Evolutionary conservation across 1,140 invertebrate genomes (phyloP), one percentile per base, ranked within the genome.

Genomic region (Brachionus calyciflorus): DNA sequence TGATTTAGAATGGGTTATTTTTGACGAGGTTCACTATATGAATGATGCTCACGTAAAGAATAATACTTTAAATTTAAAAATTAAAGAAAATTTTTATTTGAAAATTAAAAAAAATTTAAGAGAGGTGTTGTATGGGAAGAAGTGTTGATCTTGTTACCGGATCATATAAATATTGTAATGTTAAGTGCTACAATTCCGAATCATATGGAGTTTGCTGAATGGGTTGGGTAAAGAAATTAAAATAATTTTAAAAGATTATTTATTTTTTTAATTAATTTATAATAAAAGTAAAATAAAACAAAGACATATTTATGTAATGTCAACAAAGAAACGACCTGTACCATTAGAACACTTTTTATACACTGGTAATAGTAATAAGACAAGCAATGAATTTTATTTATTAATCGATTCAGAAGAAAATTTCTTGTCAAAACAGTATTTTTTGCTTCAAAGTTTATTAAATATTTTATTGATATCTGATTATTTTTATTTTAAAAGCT

Each of bases 111-210:
- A n/a, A n/a, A 77, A 68, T 85, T 86, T 46, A 79, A 92, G 89
- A 87, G 97, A 79, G 97, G 97, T 17, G 94, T 99, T 81, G 96
- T 99, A 1, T 99, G 97, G 96, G 97, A 99, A 86, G 96, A 99
- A 86, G 94, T 96, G 1, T 87, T 99, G 0, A 99, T 99, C 80
- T 88, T 99, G 82, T 83, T 99, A 44, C 96, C 96, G 0, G 88
- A 90, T 14, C 92, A 95, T 83, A 93, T 99, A 1, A 93, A 90
- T 79, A 94, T 99, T 76, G 94, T 99, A 2, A 91, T 99, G 89
- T 86, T 99, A 10, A 96, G 93, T 82, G 97, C 97, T 0, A 99
- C 97, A 1, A 96, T 99, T 28, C 95, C 96, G 0, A 99, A 99
- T 85, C 92, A 93, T 2, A 85, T 95, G 77, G 91, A 97, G 83